These are phyloP conservation scores for Ctena decussata DNA, from an alignment of 2,888 invertebrate species.

Conservation along the genomic window DNA sequence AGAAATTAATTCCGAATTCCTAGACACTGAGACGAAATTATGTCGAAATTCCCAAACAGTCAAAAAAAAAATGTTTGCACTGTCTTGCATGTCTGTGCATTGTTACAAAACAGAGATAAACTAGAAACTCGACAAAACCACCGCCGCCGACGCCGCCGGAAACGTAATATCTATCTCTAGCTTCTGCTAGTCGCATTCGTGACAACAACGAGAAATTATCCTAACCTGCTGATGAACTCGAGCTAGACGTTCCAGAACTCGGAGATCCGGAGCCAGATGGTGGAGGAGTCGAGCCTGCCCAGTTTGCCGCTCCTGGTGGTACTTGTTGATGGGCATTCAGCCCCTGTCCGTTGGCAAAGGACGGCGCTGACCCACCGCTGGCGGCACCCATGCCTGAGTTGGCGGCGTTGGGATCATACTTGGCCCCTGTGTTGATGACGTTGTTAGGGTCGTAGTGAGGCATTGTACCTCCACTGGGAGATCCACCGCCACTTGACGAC, in stretches of 20 bases:
- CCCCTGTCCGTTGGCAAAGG: constrained; percentile 67
- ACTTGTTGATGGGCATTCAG: constrained; percentile 62
- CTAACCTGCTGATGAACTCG: neutral
- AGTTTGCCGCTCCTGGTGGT: constrained; percentile 26
- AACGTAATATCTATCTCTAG: no score
- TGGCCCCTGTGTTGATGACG: constrained; percentile 64
- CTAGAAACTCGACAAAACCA: no score
- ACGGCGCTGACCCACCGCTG: constrained; percentile 59
- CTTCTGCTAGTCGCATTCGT: no score
- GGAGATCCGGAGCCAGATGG: neutral
- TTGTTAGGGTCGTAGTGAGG: constrained; percentile 67
- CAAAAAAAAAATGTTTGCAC: no score
- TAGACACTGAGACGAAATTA: no score
- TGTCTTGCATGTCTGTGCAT: no score
- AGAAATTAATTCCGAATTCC: no score
- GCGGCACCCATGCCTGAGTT: constrained; percentile 48
- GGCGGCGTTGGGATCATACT: constrained; percentile 70
- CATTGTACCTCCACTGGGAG: neutral
- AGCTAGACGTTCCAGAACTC: neutral
- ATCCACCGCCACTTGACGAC: neutral
- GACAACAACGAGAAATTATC: no score
- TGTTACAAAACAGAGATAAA: no score
- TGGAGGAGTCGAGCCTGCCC: constrained; percentile 13
- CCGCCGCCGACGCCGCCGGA: no score
- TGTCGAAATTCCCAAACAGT: no score